Base-by-base conservation (phyloP, 2,888 invertebrate species). In the Rhamnusium bicolor region DNA sequence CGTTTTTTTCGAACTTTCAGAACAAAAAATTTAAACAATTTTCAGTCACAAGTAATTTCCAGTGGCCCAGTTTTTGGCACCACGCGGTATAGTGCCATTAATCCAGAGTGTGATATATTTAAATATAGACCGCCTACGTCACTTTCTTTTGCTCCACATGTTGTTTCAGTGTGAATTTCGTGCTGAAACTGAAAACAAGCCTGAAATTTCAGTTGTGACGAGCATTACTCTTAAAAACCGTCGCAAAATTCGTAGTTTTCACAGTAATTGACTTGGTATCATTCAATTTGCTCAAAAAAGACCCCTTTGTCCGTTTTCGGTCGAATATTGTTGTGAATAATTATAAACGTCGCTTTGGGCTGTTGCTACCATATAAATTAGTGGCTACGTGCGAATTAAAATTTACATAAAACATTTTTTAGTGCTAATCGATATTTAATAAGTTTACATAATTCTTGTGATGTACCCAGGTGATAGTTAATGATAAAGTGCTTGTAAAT, bases 141-240 rank as follows among this genome's bases (percentile, higher is more conserved):
- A 73, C 29, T 27, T 19, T 63, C 67, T 63, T 63, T 61, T 54
- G 19, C 27, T 51, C 70, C 66, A 32, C 71, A 68, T 67, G 62
- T 65, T 71, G 66, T 70, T 61, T 70, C 73, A 73, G 73, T 62
- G 46, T 51, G 63, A 67, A 65, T 56, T 62, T 56, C 70, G 24
- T 14, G 40, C 49, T 60, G 27, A 49, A 40, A n/a, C 53, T 49
- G 67, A 51, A 67, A 72, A n/a, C 54, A 51, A 47, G 16, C 10
- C 47, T 14, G 19, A 40, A 61, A 32, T 46, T 29, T 56, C 56
- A 5, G 14, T 56, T 14, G 24, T 10, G 7, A 16, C 8, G 18
- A 46, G n/a, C 40, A 19, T 10, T 16, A 16, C 18, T 18, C 10
- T 1, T 32, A 32, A 60, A 29, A 16, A 32, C 1, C 27, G 40